A percentile compares a stretch with the other conserved stretches of the same genome.
Conservation (phyloP, 2,113 vertebrate species). For the Zapornia atra region DNA sequence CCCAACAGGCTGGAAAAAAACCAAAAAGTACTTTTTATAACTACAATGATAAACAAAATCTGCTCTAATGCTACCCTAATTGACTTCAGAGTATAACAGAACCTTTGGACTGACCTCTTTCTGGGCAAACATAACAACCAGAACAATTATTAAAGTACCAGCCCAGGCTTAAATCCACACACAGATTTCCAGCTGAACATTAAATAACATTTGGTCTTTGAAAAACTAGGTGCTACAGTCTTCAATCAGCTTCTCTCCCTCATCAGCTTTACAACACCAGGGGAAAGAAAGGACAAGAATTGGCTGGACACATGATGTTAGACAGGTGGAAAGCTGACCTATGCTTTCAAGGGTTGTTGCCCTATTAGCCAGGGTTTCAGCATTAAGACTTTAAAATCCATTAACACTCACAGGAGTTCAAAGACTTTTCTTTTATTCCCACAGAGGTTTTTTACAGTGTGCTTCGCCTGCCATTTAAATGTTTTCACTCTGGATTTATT, state of each 20-base stretch:
- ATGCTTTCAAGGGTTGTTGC: background rate
- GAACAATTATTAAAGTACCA: background rate
- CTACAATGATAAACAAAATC: constrained; percentile 17
- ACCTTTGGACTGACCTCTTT: constrained; percentile 5
- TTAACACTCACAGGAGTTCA: background rate
- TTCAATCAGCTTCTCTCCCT: background rate
- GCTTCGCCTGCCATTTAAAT: constrained; percentile 14
- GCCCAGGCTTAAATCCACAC: background rate
- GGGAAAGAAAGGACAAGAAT: background rate
- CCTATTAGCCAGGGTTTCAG: background rate
- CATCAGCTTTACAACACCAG: background rate
- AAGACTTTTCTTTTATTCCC: background rate
- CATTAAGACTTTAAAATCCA: background rate
- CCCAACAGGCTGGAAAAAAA: background rate
- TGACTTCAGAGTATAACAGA: background rate
- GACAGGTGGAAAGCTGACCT: background rate
- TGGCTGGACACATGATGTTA: background rate
- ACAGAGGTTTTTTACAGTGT: background rate
- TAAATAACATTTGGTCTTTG: constrained; percentile 26
- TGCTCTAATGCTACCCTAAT: background rate
- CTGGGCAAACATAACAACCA: background rate
- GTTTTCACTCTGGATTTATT: background rate
- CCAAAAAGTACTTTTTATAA: background rate
- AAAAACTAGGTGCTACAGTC: background rate
- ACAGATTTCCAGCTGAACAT: constrained; percentile 20